phyloP scores from a whole-genome alignment of 1,140 invertebrate genomes.

The Drosophila elegans region DNA sequence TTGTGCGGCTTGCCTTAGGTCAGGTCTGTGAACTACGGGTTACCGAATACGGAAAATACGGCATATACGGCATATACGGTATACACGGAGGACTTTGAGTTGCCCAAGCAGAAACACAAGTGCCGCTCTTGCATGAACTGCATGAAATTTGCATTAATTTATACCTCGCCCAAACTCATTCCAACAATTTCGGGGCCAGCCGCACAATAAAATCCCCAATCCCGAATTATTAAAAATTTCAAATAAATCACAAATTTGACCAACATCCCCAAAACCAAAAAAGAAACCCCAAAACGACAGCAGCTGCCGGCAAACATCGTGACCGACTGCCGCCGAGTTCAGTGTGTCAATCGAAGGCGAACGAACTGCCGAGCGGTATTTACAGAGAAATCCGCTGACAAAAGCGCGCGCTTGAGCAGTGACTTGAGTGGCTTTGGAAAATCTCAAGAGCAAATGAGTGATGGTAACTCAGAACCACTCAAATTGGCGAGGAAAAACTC shows the following conservation, averaged over 20 bases:
- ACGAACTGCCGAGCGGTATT: slow-evolving; percentile 18
- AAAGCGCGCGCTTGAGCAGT: slow-evolving; percentile 66
- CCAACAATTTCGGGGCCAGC: slow-evolving; percentile 26
- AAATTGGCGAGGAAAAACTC: not conserved
- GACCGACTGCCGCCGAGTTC: slow-evolving; percentile 58
- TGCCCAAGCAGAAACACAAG: not conserved
- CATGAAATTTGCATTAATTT: slow-evolving; percentile 75
- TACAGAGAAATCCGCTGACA: slow-evolving; percentile 21
- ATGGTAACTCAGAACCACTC: not conserved
- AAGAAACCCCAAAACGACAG: slow-evolving; percentile 6
- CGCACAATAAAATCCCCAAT: slow-evolving; percentile 59
- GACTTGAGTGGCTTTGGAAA: slow-evolving; percentile 17
- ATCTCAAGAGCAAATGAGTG: slow-evolving; percentile 55
- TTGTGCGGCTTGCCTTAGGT: slow-evolving; percentile 75
- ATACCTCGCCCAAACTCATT: slow-evolving; percentile 29
- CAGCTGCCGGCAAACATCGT: slow-evolving; percentile 41
- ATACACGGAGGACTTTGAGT: not conserved
- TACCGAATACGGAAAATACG: slow-evolving; percentile 6
- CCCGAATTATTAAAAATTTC: slow-evolving; percentile 67
- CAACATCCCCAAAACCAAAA: slow-evolving; percentile 17
- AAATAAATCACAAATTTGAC: slow-evolving; percentile 77
- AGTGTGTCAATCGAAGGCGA: slow-evolving; percentile 68
- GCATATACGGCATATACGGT: too few species aligned
- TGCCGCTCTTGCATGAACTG: slow-evolving; percentile 24
- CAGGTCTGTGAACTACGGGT: slow-evolving; percentile 34